Conservation (phyloP, 2,113 vertebrate species). For the Pampusana beccarii region DNA sequence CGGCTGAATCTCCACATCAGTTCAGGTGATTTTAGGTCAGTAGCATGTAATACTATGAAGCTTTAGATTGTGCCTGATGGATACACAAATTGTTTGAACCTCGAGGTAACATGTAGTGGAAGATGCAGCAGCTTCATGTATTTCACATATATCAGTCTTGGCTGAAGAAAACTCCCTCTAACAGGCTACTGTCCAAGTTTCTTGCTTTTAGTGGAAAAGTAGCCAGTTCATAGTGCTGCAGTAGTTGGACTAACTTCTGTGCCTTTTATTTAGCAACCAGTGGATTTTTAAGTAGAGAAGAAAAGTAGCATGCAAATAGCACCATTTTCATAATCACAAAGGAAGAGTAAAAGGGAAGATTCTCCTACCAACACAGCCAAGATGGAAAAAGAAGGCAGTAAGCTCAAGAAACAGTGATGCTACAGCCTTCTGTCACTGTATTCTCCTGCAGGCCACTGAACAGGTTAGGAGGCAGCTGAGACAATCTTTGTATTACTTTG, state of each 20-base stretch:
- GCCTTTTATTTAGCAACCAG: neutral
- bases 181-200: neutral
- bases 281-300: neutral
- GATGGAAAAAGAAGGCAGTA: neutral
- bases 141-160: neutral
- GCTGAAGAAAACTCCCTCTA: neutral
- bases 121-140: neutral
- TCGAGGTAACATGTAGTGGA: neutral
- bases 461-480: neutral
- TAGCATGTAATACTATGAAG: neutral
- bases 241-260: neutral
- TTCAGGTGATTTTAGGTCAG: neutral
- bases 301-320: neutral
- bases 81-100: neutral
- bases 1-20: neutral
- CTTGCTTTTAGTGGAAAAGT: neutral
- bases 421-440: neutral
- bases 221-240: neutral
- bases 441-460: neutral
- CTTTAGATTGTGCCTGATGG: neutral
- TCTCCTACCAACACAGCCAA: neutral
- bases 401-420: neutral
- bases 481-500: neutral
- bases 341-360: neutral
- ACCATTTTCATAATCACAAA: neutral